Conservation (phyloP, 1,140 invertebrate genomes). For the Philopotamus ludificatus region DNA sequence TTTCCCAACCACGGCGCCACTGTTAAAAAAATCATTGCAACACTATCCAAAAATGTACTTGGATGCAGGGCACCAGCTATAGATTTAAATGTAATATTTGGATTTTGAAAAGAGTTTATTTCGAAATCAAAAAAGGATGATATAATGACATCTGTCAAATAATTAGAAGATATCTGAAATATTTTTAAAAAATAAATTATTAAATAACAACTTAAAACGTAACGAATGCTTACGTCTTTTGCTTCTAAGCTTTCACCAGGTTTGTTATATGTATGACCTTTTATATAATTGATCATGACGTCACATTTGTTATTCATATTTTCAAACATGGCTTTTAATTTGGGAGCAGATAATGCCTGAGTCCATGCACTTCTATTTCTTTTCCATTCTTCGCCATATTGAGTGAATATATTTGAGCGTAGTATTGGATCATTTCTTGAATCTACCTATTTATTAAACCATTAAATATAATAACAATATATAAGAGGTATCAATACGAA, state of each 20-base stretch:
- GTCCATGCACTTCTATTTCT: slow-evolving; percentile 31
- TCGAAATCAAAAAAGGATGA: neutral
- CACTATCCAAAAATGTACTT: neutral
- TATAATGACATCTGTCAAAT: too few relatives aligned
- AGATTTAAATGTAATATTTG: neutral
- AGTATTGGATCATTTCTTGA: slow-evolving; percentile 49
- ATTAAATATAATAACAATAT: neutral
- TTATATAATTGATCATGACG: slow-evolving; percentile 32
- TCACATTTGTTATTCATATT: slow-evolving; percentile 17
- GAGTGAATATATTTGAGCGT: slow-evolving; percentile 51
- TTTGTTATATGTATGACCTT: slow-evolving; percentile 19
- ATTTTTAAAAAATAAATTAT: too few relatives aligned
- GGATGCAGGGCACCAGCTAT: too few relatives aligned
- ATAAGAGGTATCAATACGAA: too few relatives aligned
- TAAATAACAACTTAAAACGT: too few relatives aligned
- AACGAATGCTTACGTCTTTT: neutral
- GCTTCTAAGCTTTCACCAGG: slow-evolving; percentile 26
- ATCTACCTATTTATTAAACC: slow-evolving; percentile 43
- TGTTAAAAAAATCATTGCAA: neutral
- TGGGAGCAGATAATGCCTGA: slow-evolving; percentile 18
- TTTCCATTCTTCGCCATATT: slow-evolving; percentile 57
- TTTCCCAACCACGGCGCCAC: neutral
- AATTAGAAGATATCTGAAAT: too few relatives aligned
- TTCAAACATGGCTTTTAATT: slow-evolving; percentile 20
- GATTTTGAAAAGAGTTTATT: neutral